phyloP scores from a whole-genome alignment of 1,140 invertebrate genomes.

The Vanessa atalanta region DNA sequence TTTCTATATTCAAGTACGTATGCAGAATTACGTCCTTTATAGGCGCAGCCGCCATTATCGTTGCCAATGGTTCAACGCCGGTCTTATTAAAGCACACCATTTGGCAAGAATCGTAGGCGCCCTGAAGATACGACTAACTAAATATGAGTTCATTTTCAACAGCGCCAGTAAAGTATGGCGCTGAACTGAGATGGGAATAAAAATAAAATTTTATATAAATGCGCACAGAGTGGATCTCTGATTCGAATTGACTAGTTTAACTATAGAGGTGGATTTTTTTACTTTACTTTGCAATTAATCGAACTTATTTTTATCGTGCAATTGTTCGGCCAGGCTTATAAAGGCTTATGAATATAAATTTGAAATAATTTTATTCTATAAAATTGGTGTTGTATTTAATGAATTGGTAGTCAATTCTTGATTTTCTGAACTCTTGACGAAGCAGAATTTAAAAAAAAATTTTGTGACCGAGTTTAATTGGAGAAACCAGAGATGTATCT shows the following conservation, averaged over 20 bases:
- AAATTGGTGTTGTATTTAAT: no score
- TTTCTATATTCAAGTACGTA: constrained; percentile 22
- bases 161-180: constrained; percentile 45
- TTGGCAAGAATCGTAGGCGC: constrained; percentile 62
- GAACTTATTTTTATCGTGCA: neutral
- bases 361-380: no score
- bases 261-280: constrained; percentile 28
- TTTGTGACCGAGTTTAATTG: no score
- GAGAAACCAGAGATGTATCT: no score
- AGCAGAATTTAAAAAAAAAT: no score
- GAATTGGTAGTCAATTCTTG: no score
- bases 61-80: constrained; percentile 61
- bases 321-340: no score
- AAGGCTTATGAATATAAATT: no score
- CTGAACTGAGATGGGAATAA: constrained; percentile 59
- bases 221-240: constrained; percentile 46
- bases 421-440: no score
- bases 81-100: constrained; percentile 71
- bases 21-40: constrained; percentile 30
- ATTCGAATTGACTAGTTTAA: constrained; percentile 57
- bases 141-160: constrained; percentile 61
- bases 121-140: constrained; percentile 51
- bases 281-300: constrained; percentile 28
- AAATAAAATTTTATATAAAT: constrained; percentile 53
- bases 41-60: constrained; percentile 39